These are phyloP conservation scores for Criorhina ranunculi DNA, from an alignment of 2,888 invertebrate species.

Conservation along the genomic window DNA sequence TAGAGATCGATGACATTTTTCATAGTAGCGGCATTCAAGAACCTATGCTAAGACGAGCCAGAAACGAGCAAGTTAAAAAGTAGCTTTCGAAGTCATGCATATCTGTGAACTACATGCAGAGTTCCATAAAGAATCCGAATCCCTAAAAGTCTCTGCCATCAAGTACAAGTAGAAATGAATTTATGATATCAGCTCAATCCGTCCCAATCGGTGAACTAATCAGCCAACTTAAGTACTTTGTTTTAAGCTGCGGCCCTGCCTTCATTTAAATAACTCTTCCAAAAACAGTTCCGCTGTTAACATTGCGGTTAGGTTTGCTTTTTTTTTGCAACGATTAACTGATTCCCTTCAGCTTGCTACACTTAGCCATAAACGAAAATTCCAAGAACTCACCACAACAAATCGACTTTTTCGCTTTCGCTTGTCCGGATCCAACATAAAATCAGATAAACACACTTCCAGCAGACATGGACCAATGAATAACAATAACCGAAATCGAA, in stretches of 20 bases:
- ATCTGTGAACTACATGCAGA: no score
- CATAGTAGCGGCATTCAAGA: no score
- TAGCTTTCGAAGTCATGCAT: no score
- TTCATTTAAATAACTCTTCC: slow-evolving; percentile 6
- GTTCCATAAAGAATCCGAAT: no score
- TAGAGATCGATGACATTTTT: no score
- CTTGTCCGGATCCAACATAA: slow-evolving; percentile 50
- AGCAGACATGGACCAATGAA: slow-evolving; percentile 73
- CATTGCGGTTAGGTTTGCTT: background rate
- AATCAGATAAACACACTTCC: slow-evolving; percentile 69
- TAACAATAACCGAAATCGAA: slow-evolving; percentile 68
- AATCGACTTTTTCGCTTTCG: slow-evolving; percentile 63
- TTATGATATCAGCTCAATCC: no score
- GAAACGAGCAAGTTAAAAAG: no score
- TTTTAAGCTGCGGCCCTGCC: background rate
- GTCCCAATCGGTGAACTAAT: no score
- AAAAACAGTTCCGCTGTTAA: background rate
- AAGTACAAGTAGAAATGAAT: no score
- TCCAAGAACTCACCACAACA: slow-evolving; percentile 55
- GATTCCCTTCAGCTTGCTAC: background rate
- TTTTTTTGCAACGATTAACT: background rate
- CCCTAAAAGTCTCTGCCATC: no score
- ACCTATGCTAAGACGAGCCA: no score
- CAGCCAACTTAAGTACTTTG: no score
- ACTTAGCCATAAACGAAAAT: slow-evolving; percentile 37